Evolutionary conservation across 35 echinoderm and acorn worm genomes (phyloP), one percentile per base, ranked within the genome.

Genomic region (Ptychodera flava): DNA sequence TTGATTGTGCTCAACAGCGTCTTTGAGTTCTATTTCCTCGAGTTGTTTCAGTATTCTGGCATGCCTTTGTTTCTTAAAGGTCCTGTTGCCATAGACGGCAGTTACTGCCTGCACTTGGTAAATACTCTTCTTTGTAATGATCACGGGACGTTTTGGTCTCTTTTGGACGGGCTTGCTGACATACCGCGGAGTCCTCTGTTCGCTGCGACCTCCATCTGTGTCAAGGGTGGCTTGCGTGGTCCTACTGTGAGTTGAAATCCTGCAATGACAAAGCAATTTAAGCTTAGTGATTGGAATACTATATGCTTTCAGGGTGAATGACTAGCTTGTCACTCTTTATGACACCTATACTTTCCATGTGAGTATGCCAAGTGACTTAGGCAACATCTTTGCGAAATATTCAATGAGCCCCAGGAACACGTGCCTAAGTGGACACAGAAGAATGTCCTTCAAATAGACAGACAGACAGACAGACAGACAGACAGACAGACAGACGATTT

Each of bases 11-110:
- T 83, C 33, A 27, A 30, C n/a, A 37, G 37, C 82, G 6, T 83
- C 37, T 2, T 83, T 83, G 35, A 36, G 37, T 31, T 83, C 33
- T 27, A 83, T 36, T 0, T 83, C 82, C 37, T 83, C 82, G 37
- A 83, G n/a, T 28, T 37, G 6, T 36, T 83, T 83, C 35, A 83
- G 29, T 0, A 83, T 36, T 15, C 82, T 34, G 30, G 82, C 12
- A 34, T 83, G 82, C 28, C 82, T 34, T 36, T 35, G 82, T 31
- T 28, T 83, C 28, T 37, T 83, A 30, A 36, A 83, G 31, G 16
- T 16, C 30, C 37, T 83, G 29, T 83, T 83, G n/a, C 1, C 28
- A 36, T 83, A 83, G 37, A 83, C 82, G 37, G 33, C 12, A 1
- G 35, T 1, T 1, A 83, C n/a, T 36, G 30, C n/a, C 29, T 37